Evolutionary conservation across 2,888 invertebrate genomes (phyloP).

Genomic region (Lycocerus yunnanus): DNA sequence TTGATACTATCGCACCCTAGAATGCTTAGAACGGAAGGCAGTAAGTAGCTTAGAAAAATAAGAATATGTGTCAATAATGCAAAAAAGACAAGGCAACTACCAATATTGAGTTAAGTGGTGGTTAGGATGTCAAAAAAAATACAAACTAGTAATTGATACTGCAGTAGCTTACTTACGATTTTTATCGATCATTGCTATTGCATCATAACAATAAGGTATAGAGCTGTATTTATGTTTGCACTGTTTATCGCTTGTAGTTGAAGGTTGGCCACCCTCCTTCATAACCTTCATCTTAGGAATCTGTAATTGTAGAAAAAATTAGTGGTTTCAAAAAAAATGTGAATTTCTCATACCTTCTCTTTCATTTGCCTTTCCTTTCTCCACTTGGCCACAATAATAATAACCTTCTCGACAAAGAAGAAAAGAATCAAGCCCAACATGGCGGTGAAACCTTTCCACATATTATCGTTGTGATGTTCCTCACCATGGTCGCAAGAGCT

Average conservation of each 20-base stretch:
- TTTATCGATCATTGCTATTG: constrained; percentile 65
- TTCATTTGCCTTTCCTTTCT: constrained; percentile 71
- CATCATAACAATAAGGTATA: constrained; percentile 86
- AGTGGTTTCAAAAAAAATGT: background rate
- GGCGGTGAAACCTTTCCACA: constrained; percentile 86
- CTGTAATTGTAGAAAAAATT: constrained; percentile 40
- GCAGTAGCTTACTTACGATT: constrained; percentile 20
- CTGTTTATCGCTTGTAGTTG: constrained; percentile 63
- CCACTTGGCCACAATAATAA: constrained; percentile 82
- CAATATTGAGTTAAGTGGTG: too few relatives aligned
- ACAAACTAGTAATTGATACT: too few relatives aligned
- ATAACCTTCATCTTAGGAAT: constrained; percentile 74
- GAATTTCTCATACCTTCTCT: constrained; percentile 57
- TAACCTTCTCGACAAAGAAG: constrained; percentile 84
- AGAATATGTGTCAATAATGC: too few relatives aligned
- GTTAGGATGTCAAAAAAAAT: background rate
- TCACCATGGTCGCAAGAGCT: constrained; percentile 45
- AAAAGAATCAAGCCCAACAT: constrained; percentile 85
- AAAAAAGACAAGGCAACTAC: too few relatives aligned
- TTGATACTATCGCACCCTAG: too few relatives aligned
- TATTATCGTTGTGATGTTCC: constrained; percentile 68
- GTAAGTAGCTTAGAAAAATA: too few relatives aligned
- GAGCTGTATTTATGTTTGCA: constrained; percentile 90
- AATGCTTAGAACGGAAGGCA: too few relatives aligned
- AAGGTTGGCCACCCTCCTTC: constrained; percentile 61